These are phyloP conservation scores for Syngnathoides biaculeatus DNA, from an alignment of 2,113 vertebrate genomes.

Conservation along the genomic window DNA sequence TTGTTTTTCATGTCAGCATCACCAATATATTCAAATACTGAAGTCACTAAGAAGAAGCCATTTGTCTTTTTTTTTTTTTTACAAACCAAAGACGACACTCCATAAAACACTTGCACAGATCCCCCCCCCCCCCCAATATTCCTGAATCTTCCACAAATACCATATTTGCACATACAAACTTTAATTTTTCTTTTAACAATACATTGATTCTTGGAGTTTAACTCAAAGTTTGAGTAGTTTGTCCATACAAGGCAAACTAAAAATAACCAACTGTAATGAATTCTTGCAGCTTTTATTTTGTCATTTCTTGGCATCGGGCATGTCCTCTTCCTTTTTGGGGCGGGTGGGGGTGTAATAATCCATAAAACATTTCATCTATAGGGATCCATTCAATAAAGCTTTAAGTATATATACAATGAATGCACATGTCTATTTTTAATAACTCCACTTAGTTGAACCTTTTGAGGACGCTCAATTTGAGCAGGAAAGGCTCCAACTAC, in stretches of 20 bases:
- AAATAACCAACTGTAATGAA: constrained; percentile 26
- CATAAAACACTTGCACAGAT: constrained; percentile 39
- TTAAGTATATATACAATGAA: constrained; percentile 8
- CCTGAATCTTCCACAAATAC: constrained; percentile 72
- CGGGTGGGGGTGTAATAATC: no score
- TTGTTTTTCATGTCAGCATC: constrained; percentile 61
- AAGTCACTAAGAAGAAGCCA: constrained; percentile 70
- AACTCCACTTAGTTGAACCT: constrained; percentile 42
- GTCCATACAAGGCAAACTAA: constrained; percentile 4
- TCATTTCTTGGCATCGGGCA: constrained; percentile 26
- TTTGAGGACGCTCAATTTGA: constrained; percentile 31
- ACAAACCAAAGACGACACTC: constrained; percentile 78
- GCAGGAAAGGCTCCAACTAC: constrained; percentile 24
- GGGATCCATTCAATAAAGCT: constrained; percentile 15
- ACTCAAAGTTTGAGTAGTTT: constrained; percentile 60
- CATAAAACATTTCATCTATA: constrained; percentile 19
- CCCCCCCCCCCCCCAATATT: constrained; percentile 50
- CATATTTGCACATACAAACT: constrained; percentile 85
- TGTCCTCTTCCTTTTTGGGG: no score
- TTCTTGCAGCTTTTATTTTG: constrained; percentile 25
- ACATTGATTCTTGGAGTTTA: constrained; percentile 72
- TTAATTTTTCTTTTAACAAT: constrained; percentile 80
- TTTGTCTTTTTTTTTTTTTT: constrained; percentile 73
- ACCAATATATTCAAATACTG: constrained; percentile 68
- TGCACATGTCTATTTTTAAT: background rate